These are phyloP conservation scores for Drosophila sulfurigaster DNA, from an alignment of 1,140 invertebrate species.

Conservation along the genomic window DNA sequence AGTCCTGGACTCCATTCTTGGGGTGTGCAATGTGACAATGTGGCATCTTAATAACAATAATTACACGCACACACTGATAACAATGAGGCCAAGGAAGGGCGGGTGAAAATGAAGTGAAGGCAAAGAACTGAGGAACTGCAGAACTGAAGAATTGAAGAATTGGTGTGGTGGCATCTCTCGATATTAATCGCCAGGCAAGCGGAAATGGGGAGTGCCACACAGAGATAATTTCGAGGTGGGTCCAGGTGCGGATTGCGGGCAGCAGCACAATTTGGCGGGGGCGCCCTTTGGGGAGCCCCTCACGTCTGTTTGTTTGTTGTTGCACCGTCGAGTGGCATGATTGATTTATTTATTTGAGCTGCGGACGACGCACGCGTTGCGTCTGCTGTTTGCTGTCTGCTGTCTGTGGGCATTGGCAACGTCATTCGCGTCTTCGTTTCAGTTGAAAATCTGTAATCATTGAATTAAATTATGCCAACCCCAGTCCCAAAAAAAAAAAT, in stretches of 20 bases:
- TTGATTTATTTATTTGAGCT: conserved; percentile 82
- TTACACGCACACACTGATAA: conserved; percentile 59
- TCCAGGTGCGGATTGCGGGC: conserved; percentile 28
- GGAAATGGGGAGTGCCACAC: conserved; percentile 78
- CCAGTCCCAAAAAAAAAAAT: conserved; percentile 25
- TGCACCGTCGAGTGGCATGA: conserved; percentile 50
- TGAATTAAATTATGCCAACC: conserved; percentile 80
- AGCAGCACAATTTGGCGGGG: not conserved
- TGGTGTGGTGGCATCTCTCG: conserved; percentile 51
- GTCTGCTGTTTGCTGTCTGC: not conserved
- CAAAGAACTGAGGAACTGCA: no score
- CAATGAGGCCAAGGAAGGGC: conserved; percentile 25
- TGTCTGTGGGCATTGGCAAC: conserved; percentile 33
- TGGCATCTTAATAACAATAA: conserved; percentile 75
- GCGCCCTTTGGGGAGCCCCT: conserved; percentile 11
- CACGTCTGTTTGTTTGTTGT: not conserved
- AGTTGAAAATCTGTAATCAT: conserved; percentile 80
- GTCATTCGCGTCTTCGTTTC: conserved; percentile 67
- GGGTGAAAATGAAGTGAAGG: not conserved
- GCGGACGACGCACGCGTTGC: conserved; percentile 62
- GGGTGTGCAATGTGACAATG: conserved; percentile 75
- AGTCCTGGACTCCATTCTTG: not conserved
- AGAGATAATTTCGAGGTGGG: conserved; percentile 63
- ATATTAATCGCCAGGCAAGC: conserved; percentile 78
- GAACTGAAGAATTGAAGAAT: conserved; percentile 15